phyloP scores from a whole-genome alignment of 1,140 invertebrate species.

The Laupala kohalensis region DNA sequence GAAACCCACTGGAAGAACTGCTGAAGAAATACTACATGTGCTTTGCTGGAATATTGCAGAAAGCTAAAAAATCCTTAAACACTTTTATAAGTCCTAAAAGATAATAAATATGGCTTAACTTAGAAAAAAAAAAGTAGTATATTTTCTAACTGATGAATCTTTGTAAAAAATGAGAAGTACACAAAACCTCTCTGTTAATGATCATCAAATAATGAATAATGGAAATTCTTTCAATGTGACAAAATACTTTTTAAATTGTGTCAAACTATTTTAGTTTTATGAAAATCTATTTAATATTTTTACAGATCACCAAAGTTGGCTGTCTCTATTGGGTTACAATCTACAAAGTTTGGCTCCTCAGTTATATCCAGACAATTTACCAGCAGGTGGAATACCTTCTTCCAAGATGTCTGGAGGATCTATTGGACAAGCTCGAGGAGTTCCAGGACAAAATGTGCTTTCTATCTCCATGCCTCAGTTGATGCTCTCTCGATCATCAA shows the following conservation, averaged over 20 bases:
- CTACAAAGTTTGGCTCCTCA: constrained; percentile 78
- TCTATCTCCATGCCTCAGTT: background rate
- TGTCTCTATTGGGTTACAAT: constrained; percentile 70
- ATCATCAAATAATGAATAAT: no score
- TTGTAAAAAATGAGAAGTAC: no score
- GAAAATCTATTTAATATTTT: constrained; percentile 17
- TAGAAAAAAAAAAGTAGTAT: no score
- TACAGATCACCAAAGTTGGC: constrained; percentile 72
- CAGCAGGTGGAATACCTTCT: constrained; percentile 44
- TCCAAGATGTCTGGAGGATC: constrained; percentile 27
- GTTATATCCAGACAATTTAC: constrained; percentile 49
- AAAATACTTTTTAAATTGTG: background rate
- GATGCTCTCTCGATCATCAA: constrained; percentile 2
- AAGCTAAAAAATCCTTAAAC: no score
- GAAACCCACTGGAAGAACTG: no score
- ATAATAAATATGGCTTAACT: no score
- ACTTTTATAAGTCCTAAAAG: no score
- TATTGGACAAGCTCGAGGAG: background rate
- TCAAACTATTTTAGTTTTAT: background rate
- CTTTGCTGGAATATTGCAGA: no score
- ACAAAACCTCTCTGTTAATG: no score
- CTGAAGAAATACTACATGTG: no score
- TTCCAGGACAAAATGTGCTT: background rate
- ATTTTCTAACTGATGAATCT: no score
- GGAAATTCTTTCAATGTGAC: no score